These are phyloP conservation scores for Caenorhabditis sinica DNA, from an alignment of 2,888 invertebrate species.

Conservation along the genomic window DNA sequence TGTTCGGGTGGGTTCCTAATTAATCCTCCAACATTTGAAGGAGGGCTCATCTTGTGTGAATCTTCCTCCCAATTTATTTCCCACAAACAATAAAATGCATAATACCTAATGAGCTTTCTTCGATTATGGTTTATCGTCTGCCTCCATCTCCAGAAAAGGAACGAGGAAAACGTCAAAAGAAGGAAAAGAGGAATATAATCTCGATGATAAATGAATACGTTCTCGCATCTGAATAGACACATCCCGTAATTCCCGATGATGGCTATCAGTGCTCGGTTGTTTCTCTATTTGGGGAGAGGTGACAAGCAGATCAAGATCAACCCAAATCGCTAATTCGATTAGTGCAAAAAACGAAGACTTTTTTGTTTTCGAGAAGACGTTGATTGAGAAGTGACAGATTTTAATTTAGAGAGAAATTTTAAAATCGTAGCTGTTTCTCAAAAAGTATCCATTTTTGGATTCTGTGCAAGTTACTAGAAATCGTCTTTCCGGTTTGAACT, in stretches of 20 bases:
- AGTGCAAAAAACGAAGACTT: constrained; percentile 31
- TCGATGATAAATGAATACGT: constrained; percentile 50
- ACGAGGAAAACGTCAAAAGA: constrained; percentile 32
- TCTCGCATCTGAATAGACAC: constrained; percentile 27
- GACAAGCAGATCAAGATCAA: constrained; percentile 35
- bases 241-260: constrained; percentile 44
- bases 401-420: not conserved
- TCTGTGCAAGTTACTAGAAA: no score
- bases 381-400: constrained; percentile 46
- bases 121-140: constrained; percentile 40
- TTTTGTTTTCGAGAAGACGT: not conserved
- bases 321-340: constrained; percentile 58
- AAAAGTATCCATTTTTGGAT: no score
- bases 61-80: constrained; percentile 44
- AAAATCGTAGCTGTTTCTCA: no score
- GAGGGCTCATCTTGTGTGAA: constrained; percentile 47
- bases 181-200: constrained; percentile 41
- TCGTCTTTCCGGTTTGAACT: not conserved
- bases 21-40: constrained; percentile 34
- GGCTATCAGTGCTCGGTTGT: constrained; percentile 45
- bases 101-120: constrained; percentile 63
- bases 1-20: constrained; percentile 37
- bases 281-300: constrained; percentile 17
- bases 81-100: constrained; percentile 64
- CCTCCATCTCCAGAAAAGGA: constrained; percentile 32